Evolutionary conservation across 35 echinoderm and acorn worm genomes (phyloP).

Genomic region (Holothuria glaberrima): DNA sequence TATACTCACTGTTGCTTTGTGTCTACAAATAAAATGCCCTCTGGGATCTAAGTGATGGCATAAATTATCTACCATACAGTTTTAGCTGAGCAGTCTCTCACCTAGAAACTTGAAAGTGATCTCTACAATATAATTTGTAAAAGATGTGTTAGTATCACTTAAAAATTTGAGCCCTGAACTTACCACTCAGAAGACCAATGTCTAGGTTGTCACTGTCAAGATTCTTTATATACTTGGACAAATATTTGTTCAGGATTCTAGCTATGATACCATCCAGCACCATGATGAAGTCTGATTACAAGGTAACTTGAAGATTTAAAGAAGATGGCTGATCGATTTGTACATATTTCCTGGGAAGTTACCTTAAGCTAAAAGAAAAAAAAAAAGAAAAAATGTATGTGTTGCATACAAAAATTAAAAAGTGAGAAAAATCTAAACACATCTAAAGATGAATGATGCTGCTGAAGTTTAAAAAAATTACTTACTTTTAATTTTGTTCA

Average conservation of each 20-base stretch:
- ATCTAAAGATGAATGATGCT: too few species aligned
- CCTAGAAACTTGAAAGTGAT: too few species aligned
- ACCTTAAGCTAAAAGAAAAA: background rate
- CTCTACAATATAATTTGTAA: too few species aligned
- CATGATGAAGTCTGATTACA: conserved; percentile 50
- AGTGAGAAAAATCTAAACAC: background rate
- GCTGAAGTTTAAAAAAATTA: too few species aligned
- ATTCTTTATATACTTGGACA: conserved; percentile 92
- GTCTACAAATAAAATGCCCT: too few species aligned
- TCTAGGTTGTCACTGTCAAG: conserved; percentile 86
- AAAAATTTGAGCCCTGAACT: conserved; percentile 12
- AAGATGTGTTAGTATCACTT: too few species aligned
- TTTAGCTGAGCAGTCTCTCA: too few species aligned
- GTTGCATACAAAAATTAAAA: background rate
- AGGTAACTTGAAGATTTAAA: background rate
- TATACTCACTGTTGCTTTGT: too few species aligned
- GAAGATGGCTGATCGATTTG: background rate
- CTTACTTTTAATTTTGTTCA: too few species aligned
- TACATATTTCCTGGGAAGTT: background rate
- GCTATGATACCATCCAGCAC: conserved; percentile 87
- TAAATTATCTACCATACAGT: too few species aligned
- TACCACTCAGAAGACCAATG: conserved; percentile 91
- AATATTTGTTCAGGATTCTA: conserved; percentile 88
- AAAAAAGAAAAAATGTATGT: too few species aligned
- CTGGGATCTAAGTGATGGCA: too few species aligned